These are phyloP conservation scores for Callitettix versicolor DNA, from an alignment of 1,140 invertebrate species.

Conservation along the genomic window DNA sequence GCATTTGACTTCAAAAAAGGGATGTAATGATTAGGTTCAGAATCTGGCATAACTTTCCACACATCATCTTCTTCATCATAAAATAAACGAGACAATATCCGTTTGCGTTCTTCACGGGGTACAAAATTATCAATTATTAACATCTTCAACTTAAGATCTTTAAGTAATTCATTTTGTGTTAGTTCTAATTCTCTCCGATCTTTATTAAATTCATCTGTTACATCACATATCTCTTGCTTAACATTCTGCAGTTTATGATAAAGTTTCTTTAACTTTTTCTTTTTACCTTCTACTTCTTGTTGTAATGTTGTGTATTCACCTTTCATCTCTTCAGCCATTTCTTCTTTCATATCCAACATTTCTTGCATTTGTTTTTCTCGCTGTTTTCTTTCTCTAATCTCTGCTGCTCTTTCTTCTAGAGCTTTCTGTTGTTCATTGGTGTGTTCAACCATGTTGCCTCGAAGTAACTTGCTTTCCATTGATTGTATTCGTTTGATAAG, in stretches of 20 bases:
- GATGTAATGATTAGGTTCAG: constrained; percentile 18
- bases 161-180: constrained; percentile 67
- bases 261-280: constrained; percentile 73
- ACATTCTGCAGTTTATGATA: constrained; percentile 49
- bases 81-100: constrained; percentile 61
- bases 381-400: constrained; percentile 73
- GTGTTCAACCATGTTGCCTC: constrained; percentile 82
- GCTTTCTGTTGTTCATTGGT: constrained; percentile 80
- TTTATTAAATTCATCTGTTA: constrained; percentile 69
- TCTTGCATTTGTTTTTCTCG: constrained; percentile 76
- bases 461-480: constrained; percentile 79
- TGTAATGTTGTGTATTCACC: constrained; percentile 78
- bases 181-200: constrained; percentile 71
- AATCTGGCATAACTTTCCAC: constrained; percentile 52
- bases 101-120: constrained; percentile 76
- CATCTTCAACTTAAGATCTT: constrained; percentile 67
- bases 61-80: constrained; percentile 84
- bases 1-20: constrained; percentile 19
- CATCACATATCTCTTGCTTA: constrained; percentile 63
- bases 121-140: constrained; percentile 96
- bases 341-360: constrained; percentile 76
- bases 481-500: constrained; percentile 40
- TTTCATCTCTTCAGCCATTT: constrained; percentile 72
- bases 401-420: constrained; percentile 62
- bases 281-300: constrained; percentile 86